Evolutionary conservation across 1,140 invertebrate species (phyloP).

Genomic region (Charaxes varanes): DNA sequence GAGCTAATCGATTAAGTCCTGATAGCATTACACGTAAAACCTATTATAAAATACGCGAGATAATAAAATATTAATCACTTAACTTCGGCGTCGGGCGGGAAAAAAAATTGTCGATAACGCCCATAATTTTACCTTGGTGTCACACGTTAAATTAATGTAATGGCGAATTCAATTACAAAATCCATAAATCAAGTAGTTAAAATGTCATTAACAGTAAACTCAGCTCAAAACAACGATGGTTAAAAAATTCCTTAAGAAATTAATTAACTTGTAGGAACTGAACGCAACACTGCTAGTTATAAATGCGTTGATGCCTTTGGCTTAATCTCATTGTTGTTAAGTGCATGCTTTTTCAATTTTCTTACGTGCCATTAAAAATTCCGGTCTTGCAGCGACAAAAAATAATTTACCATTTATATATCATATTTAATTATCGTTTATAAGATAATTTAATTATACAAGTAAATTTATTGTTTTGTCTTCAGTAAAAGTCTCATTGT

Average conservation of each 20-base stretch:
- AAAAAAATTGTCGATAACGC: constrained; percentile 12
- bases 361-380: no score
- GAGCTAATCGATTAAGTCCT: constrained; percentile 45
- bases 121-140: constrained; percentile 18
- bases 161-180: constrained; percentile 21
- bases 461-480: no score
- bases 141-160: constrained; percentile 18
- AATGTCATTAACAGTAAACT: constrained; percentile 11
- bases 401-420: no score
- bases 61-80: constrained; percentile 21
- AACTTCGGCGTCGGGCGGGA: constrained; percentile 8
- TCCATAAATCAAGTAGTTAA: constrained; percentile 19
- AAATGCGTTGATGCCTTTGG: no score
- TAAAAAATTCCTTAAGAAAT: background rate
- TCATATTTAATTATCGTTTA: no score
- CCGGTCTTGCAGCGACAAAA: no score
- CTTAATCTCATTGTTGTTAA: no score
- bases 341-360: no score
- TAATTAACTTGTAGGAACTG: constrained; percentile 1
- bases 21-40: constrained; percentile 40
- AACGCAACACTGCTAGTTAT: no score
- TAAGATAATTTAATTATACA: no score
- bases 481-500: no score
- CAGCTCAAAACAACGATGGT: constrained; percentile 5
- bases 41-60: constrained; percentile 29